Base-by-base conservation (phyloP, 1,140 invertebrate species). In the Bombus impatiens region DNA sequence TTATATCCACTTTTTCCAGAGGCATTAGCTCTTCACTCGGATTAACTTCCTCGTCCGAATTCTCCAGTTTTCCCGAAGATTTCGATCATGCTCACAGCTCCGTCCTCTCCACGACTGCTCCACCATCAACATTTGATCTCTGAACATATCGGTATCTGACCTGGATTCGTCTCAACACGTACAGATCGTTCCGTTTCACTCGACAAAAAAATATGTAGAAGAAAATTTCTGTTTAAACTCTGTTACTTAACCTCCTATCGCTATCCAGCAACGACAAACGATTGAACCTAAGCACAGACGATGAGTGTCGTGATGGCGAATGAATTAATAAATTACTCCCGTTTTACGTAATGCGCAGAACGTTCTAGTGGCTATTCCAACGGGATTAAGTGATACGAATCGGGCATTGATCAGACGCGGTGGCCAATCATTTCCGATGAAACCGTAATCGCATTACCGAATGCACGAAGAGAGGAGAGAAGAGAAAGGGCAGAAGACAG, bases 111-210 rank as follows among this genome's bases (percentile, higher is more conserved):
- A 40, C 37, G 37, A 40, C 37, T 40, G 37, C 37, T 40, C 37
- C 37, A 40, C 37, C 37, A 40, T 40, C 5, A 6, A 40, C 37
- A 0, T 40, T 40, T 40, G 37, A 40, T 40, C 5, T 40, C 37
- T 40, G 37, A 40, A 40, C 37, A 5, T 40, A 86, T 53, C 72
- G 79, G 62, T 86, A 78, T 47, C 84, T 70, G 78, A 72, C 65
- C 71, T n/a, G 57, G 57, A 86, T 87, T 78, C 72, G 65, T 67
- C 70, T 62, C n/a, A 77, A 88, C 71, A 67, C 83, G 71, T 82
- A 86, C 65, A 25, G 15, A 47, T 42, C 65, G 78, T 68, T 67
- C 68, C 18, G 47, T 53, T 53, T 47, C 13, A 18, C 44, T 47
- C 15, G 44, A 15, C 44, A 5, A 47, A 47, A 15, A 47, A 47